These are phyloP conservation scores for Amphibalanus amphitrite DNA, from an alignment of 1,140 invertebrate species.

Conservation along the genomic window DNA sequence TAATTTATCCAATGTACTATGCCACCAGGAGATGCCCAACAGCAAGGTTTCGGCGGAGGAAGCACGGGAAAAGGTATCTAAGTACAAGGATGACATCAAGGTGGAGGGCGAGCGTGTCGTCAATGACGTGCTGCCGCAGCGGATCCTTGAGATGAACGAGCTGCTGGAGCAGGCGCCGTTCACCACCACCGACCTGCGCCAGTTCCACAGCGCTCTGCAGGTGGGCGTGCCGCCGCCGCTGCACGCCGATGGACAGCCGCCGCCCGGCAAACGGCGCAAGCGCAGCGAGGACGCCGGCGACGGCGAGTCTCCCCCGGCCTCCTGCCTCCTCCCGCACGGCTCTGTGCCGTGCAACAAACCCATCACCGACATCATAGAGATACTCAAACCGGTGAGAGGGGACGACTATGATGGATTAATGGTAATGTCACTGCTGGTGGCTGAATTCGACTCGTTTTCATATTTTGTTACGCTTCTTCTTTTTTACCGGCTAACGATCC, in stretches of 20 bases:
- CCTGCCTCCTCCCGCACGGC: slow-evolving; percentile 51
- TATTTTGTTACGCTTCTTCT: too few species aligned
- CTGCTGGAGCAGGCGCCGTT: slow-evolving; percentile 60
- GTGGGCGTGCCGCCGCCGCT: slow-evolving; percentile 67
- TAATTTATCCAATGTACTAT: too few species aligned
- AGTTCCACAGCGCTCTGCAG: slow-evolving; percentile 63
- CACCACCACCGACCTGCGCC: slow-evolving; percentile 47
- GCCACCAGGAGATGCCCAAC: too few species aligned
- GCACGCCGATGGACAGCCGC: neutral
- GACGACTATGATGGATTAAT: too few species aligned
- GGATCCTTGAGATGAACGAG: slow-evolving; percentile 71
- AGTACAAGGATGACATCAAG: neutral
- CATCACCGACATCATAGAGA: slow-evolving; percentile 64
- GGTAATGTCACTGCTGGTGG: too few species aligned
- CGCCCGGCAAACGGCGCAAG: neutral
- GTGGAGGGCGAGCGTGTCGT: slow-evolving; percentile 58
- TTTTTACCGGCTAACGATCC: too few species aligned
- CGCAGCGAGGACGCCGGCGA: neutral
- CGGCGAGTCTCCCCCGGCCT: neutral
- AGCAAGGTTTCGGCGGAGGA: too few species aligned
- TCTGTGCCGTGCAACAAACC: slow-evolving; percentile 66
- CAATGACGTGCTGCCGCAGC: slow-evolving; percentile 69
- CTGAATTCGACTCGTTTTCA: too few species aligned
- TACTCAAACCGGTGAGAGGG: slow-evolving; percentile 55
- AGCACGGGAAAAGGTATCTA: neutral